These are phyloP conservation scores for Ectemnius lituratus DNA, from an alignment of 2,888 invertebrate species.

Conservation along the genomic window DNA sequence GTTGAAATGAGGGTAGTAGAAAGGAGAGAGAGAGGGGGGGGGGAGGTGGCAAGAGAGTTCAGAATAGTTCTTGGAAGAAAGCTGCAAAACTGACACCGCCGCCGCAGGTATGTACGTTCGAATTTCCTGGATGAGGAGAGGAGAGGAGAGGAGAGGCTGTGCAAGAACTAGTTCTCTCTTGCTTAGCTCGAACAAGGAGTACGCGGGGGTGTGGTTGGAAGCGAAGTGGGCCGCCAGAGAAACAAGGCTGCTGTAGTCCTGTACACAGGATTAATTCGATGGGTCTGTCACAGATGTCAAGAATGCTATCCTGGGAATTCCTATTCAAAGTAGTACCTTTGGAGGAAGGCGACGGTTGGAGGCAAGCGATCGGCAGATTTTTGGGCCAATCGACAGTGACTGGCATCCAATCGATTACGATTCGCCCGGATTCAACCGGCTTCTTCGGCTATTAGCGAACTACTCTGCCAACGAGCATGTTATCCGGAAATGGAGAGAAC, in stretches of 20 bases:
- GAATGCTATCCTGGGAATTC: constrained; percentile 55
- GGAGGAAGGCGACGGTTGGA: constrained; percentile 26
- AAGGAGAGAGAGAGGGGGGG: background rate
- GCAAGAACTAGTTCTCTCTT: constrained; percentile 35
- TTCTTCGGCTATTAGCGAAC: constrained; percentile 37
- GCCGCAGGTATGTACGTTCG: constrained; percentile 47
- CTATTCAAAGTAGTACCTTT: constrained; percentile 55
- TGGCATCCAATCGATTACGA: constrained; percentile 51
- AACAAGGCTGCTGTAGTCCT: constrained; percentile 37
- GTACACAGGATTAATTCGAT: constrained; percentile 59
- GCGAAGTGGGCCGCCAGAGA: constrained; percentile 18
- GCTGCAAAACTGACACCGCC: constrained; percentile 59
- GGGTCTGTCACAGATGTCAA: constrained; percentile 58
- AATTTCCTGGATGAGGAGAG: constrained; percentile 14
- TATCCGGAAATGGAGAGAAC: constrained; percentile 24
- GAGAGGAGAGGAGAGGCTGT: background rate
- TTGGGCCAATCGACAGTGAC: constrained; percentile 42
- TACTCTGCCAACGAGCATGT: constrained; percentile 19
- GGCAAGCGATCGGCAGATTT: constrained; percentile 46
- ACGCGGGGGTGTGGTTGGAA: background rate
- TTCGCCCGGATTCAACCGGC: constrained; percentile 38
- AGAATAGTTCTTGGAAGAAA: constrained; percentile 58
- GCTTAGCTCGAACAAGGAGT: background rate
- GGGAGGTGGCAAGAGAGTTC: constrained; percentile 22
- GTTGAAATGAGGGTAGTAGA: background rate